Evolutionary conservation across 2,888 invertebrate species (phyloP).

Genomic region (Amiota mariae): DNA sequence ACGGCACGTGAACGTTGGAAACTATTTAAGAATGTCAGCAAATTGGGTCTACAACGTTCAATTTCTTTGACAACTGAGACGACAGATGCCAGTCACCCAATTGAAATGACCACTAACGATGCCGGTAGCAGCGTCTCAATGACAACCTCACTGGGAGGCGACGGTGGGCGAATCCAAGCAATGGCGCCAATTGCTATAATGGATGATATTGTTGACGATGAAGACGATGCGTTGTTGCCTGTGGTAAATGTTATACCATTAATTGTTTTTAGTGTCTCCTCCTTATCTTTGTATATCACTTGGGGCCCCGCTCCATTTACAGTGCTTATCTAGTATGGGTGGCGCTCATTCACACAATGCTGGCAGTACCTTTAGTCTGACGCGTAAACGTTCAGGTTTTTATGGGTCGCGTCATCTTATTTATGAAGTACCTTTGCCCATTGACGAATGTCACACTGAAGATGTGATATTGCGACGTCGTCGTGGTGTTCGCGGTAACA

Average conservation of each 20-base stretch:
- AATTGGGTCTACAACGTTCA: constrained; percentile 70
- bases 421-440: constrained; percentile 78
- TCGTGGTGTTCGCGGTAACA: constrained; percentile 42
- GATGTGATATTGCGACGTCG: constrained; percentile 72
- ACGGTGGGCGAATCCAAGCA: too few relatives aligned
- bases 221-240: constrained; percentile 56
- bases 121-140: constrained; percentile 24
- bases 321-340: background rate
- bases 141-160: too few relatives aligned
- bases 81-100: constrained; percentile 7
- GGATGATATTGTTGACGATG: constrained; percentile 47
- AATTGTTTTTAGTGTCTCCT: background rate
- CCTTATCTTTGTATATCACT: constrained; percentile 14
- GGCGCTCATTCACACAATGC: background rate
- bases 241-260: constrained; percentile 46
- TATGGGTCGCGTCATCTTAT: constrained; percentile 77
- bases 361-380: constrained; percentile 65
- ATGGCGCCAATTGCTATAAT: constrained; percentile 39
- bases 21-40: constrained; percentile 71
- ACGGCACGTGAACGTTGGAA: constrained; percentile 76
- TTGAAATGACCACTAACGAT: constrained; percentile 38
- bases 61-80: constrained; percentile 55
- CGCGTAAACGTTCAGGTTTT: constrained; percentile 74
- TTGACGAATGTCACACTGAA: constrained; percentile 77
- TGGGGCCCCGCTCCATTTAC: background rate